Percentiles rank a stretch among this genome's conserved stretches.
These are phyloP conservation scores for Ochropacha duplaris DNA, from an alignment of 2,888 invertebrate genomes.

Conservation along the genomic window DNA sequence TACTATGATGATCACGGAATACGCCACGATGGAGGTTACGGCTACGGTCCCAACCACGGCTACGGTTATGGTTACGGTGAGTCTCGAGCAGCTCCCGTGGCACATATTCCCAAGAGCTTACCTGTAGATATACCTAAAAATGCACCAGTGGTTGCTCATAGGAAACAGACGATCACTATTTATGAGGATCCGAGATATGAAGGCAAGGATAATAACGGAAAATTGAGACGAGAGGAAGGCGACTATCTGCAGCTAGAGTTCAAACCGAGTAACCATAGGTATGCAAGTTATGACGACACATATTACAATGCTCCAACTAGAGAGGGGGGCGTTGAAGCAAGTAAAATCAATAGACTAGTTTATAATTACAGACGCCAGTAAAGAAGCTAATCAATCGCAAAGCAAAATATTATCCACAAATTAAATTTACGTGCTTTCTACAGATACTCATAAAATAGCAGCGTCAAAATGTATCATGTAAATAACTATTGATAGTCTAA, in stretches of 20 bases:
- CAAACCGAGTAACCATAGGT: conserved; percentile 73
- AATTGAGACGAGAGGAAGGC: conserved; percentile 65
- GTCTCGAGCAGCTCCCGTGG: conserved; percentile 60
- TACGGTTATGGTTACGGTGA: conserved; percentile 72
- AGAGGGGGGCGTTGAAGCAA: conserved; percentile 64
- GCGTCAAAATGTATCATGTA: conserved; percentile 10
- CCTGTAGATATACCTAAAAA: conserved; percentile 51
- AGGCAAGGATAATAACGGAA: conserved; percentile 65
- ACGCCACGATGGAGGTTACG: conserved; percentile 69
- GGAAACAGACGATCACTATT: conserved; percentile 78
- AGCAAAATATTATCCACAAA: conserved; percentile 4
- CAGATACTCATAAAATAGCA: conserved; percentile 48
- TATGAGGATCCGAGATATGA: conserved; percentile 78
- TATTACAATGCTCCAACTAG: conserved; percentile 61
- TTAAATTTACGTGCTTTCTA: conserved; percentile 39
- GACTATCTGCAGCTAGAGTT: conserved; percentile 71
- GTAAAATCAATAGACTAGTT: conserved; percentile 77
- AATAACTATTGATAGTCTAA: background rate
- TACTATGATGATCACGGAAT: conserved; percentile 70
- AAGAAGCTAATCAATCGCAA: conserved; percentile 16
- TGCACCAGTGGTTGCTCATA: conserved; percentile 67
- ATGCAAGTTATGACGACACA: conserved; percentile 72
- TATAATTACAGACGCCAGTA: conserved; percentile 75
- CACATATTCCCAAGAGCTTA: conserved; percentile 14
- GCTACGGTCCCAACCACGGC: conserved; percentile 65